Base-by-base conservation (phyloP, 2,113 vertebrate genomes). In the Atherinomorus stipes region DNA sequence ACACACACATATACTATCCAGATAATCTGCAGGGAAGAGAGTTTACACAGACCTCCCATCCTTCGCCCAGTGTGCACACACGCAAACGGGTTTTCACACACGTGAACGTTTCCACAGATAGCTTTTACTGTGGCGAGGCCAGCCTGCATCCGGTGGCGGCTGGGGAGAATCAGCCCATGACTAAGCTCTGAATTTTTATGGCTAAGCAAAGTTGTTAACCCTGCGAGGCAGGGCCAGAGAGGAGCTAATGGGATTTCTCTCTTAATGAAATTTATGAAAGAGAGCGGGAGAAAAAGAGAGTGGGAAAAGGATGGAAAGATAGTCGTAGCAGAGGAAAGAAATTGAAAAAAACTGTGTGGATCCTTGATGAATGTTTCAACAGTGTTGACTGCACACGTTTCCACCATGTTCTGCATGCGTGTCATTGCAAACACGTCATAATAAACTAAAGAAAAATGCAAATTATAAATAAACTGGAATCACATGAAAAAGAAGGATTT, bases 171-270 rank as follows among this genome's bases (percentile, higher is more conserved):
- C 44, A 80, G 88, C 89, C 92, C n/a, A n/a, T 94, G 92, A 94
- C 93, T 94, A 94, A 94, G 91, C 93, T 92, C 81, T 83, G 90
- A 94, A 94, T 94, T 93, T 94, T 94, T 93, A 93, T 93, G 91
- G 92, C 87, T 92, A 93, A 93, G 92, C 92, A 93, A 92, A 93
- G 92, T 92, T 88, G 92, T 92, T 94, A 94, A 94, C 94, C 93
- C 88, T 76, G 87, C 81, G 88, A 90, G 88, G 88, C 78, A 84
- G 85, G 87, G 87, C 89, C 89, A 88, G 87, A 85, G 88, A 80
- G 85, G 71, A 84, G 87, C 89, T 93, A 94, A 94, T 93, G 92
- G 92, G 90, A 94, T 94, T 93, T 89, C 89, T 89, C 82, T 80
- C 81, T 90, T 93, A 93, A 94, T 94, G 91, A 93, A 94, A 93